Percentiles rank a stretch among this genome's conserved stretches.
Conservation (phyloP, 2,113 vertebrate species). For the Heterocephalus glaber region DNA sequence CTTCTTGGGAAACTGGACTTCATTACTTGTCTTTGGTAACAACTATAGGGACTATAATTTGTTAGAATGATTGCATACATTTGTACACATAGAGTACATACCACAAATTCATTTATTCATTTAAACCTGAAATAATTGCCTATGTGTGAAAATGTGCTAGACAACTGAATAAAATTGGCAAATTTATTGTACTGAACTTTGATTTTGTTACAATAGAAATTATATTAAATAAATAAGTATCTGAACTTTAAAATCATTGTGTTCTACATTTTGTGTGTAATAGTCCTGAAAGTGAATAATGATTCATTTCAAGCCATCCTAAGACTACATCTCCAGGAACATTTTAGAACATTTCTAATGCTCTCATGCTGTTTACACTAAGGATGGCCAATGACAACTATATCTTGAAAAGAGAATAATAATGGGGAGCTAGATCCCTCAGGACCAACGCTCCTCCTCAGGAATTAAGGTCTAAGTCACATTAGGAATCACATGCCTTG, state of each 20-base stretch:
- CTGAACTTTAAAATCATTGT: neutral
- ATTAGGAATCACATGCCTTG: neutral
- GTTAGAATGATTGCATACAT: neutral
- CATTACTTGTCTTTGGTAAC: neutral
- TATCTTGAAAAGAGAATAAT: neutral
- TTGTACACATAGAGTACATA: neutral
- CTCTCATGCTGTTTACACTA: neutral
- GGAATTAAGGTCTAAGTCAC: neutral
- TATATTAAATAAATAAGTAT: neutral
- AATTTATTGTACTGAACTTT: neutral
- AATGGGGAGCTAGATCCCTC: neutral
- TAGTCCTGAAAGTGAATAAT: neutral
- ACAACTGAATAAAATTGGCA: neutral
- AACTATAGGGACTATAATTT: neutral
- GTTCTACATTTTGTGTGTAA: neutral
- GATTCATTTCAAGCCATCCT: neutral
- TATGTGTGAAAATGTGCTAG: neutral
- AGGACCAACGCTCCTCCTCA: neutral
- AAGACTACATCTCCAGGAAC: neutral
- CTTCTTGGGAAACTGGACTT: conserved; percentile 10
- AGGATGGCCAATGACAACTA: neutral
- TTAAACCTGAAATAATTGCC: neutral
- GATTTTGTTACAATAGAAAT: neutral
- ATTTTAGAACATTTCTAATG: neutral
- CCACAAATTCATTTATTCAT: neutral